Evolutionary conservation across 2,797 vertebrate genomes (phyloP), one percentile per base, ranked within the genome.

Genomic region (Benthosema pterotum): DNA sequence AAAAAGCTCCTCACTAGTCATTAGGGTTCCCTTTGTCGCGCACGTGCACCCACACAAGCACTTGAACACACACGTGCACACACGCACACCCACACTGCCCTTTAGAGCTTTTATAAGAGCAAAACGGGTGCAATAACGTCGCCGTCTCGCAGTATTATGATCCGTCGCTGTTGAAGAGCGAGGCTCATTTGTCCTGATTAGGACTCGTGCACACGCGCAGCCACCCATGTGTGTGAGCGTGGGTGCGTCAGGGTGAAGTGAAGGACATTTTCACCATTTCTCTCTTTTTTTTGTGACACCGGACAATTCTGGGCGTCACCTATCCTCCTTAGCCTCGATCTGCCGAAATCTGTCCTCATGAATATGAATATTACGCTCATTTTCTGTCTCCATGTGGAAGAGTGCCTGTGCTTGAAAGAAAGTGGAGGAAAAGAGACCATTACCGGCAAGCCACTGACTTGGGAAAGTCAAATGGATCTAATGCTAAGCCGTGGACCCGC

Each of bases 101-200:
- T 43, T 64, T 8, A 61, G n/a, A 42, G 16, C 50, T 47, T 67
- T 55, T 57, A 60, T 63, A 78, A 80, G 2, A 4, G 28, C 46
- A 6, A 42, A 25, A 82, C 73, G 59, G 60, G 16, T 64, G 59
- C 51, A 59, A 69, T 78, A 78, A 86, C 77, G 84, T 66, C 67
- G 71, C 64, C 73, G 71, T 79, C 72, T 69, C 28, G 56, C 63
- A 60, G 60, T 75, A 61, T 74, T 69, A 82, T 71, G 72, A 65
- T 65, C 59, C 50, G 64, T 75, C 64, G 67, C 75, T 9, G 19
- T 70, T 56, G 38, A 64, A 74, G 63, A 73, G 72, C 66, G 74
- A 38, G 66, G 74, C 65, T 64, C 77, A 87, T 85, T 79, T 22
- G 72, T 82, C 78, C 77, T 72, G 67, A 82, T 85, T 75, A 77